Conservation (phyloP, 2,113 vertebrate species). For the Heteronetta atricapilla region DNA sequence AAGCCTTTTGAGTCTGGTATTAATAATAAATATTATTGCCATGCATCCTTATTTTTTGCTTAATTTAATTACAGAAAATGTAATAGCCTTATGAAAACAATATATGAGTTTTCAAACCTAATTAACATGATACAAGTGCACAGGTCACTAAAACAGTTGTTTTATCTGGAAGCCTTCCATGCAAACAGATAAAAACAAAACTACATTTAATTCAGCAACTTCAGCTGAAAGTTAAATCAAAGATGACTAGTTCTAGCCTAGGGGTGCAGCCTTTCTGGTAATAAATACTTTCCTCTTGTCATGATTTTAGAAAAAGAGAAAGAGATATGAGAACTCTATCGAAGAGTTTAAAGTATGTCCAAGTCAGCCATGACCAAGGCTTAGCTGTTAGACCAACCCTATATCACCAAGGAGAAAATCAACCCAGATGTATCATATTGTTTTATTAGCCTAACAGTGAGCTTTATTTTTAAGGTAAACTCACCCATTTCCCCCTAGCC, state of each 20-base stretch:
- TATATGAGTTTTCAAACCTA: conserved; percentile 86
- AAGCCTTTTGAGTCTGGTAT: conserved; percentile 81
- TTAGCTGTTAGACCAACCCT: conserved; percentile 29
- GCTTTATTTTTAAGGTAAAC: neutral
- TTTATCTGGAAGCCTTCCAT: conserved; percentile 85
- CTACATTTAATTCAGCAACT: conserved; percentile 75
- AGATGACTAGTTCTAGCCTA: conserved; percentile 77
- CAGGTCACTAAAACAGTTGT: conserved; percentile 82
- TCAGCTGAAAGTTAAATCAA: conserved; percentile 68
- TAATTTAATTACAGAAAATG: conserved; percentile 87
- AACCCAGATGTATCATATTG: conserved; percentile 39
- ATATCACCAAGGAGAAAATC: conserved; percentile 39
- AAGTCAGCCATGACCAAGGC: conserved; percentile 72
- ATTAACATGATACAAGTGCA: conserved; percentile 84
- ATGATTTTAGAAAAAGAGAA: conserved; percentile 68
- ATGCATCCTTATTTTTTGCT: conserved; percentile 82
- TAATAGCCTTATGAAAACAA: conserved; percentile 89
- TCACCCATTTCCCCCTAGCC: neutral
- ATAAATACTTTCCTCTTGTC: conserved; percentile 82
- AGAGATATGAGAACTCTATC: conserved; percentile 69
- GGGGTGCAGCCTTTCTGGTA: conserved; percentile 74
- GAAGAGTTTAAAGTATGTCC: conserved; percentile 52
- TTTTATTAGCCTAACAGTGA: neutral
- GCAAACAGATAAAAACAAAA: conserved; percentile 84
- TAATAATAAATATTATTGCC: conserved; percentile 88